A percentile compares a stretch with the other conserved stretches of the same genome.
phyloP scores from a whole-genome alignment of 2,888 invertebrate species.

The Drosophila multiciliata region DNA sequence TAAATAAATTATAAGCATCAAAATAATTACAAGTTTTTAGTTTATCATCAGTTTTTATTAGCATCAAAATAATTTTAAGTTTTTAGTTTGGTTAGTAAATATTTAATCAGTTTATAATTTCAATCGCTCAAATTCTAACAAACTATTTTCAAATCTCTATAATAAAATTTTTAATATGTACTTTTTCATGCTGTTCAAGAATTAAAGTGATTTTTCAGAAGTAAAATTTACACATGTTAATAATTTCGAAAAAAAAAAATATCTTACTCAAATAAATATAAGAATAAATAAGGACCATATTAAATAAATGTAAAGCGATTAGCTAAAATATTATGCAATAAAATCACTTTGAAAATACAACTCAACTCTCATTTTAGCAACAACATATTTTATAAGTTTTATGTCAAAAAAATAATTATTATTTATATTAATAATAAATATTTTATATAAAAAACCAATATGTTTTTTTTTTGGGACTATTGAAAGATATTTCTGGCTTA shows the following conservation, averaged over 20 bases:
- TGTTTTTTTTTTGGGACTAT: background rate
- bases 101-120: background rate
- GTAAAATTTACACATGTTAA: accelerated
- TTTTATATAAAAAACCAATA: background rate
- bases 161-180: too few species aligned
- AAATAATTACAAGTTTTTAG: background rate
- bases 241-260: background rate
- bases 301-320: background rate
- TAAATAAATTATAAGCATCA: too few species aligned
- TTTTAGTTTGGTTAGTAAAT: background rate
- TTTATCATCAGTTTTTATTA: too few species aligned
- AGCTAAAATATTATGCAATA: background rate
- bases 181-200: too few species aligned
- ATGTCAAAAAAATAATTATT: background rate
- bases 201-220: too few species aligned
- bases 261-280: background rate
- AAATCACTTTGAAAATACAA: background rate
- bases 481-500: background rate
- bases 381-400: background rate
- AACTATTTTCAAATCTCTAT: background rate
- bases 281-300: background rate
- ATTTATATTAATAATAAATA: background rate
- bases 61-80: background rate
- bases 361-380: background rate
- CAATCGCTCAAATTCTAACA: background rate